Conservation (phyloP, 2,113 vertebrate genomes). For the Furnarius figulus region DNA sequence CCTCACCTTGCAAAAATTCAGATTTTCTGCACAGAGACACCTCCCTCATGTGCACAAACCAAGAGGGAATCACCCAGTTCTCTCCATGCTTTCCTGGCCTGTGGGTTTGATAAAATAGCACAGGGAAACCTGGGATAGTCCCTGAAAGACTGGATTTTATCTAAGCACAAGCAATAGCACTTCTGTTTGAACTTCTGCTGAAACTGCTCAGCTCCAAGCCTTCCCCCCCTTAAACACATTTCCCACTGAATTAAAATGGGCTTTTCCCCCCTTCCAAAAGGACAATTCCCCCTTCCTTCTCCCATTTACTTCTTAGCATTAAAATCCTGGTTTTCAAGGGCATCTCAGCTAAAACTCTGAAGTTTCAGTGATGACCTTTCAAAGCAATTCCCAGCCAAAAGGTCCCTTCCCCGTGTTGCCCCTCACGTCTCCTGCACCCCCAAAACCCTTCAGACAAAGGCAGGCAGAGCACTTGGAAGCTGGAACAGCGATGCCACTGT, state of each 20-base stretch:
- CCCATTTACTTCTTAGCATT: not conserved
- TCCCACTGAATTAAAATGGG: not conserved
- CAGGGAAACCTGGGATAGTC: not conserved
- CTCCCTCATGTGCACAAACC: not conserved
- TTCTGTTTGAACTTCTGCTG: not conserved
- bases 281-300: not conserved
- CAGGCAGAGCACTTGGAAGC: not conserved
- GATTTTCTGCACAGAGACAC: not conserved
- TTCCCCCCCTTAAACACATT: not conserved
- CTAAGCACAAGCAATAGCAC: not conserved
- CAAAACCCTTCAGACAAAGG: not conserved
- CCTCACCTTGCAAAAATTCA: not conserved
- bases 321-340: not conserved
- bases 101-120: not conserved
- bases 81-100: not conserved
- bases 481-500: not conserved
- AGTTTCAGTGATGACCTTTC: not conserved
- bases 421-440: not conserved
- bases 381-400: not conserved
- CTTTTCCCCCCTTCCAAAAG: not conserved
- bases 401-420: not conserved
- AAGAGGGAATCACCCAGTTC: not conserved
- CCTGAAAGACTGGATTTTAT: not conserved
- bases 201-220: not conserved
- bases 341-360: not conserved